Evolutionary conservation across 2,113 vertebrate genomes (phyloP).

Genomic region (Eretmodus cyanostictus): DNA sequence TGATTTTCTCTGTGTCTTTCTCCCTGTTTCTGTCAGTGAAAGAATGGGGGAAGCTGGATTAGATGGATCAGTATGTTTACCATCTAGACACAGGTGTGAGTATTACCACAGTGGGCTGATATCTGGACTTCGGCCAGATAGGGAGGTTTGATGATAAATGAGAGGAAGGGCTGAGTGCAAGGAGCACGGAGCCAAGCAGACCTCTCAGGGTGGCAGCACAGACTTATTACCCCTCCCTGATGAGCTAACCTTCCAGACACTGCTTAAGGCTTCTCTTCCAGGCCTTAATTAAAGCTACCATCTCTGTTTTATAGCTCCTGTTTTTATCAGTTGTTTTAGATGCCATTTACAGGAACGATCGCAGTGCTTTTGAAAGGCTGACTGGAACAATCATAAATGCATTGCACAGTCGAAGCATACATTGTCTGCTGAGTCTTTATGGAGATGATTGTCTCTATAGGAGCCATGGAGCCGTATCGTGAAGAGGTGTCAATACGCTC

Average conservation of each 20-base stretch:
- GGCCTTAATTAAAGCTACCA: constrained; percentile 10
- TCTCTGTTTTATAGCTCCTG: background rate
- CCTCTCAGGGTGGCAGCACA: background rate
- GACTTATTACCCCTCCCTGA: constrained; percentile 36
- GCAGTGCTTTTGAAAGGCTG: background rate
- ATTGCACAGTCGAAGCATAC: background rate
- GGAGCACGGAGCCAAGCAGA: constrained; percentile 16
- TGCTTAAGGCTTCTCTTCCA: constrained; percentile 6
- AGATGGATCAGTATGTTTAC: constrained; percentile 37
- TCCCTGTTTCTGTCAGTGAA: background rate
- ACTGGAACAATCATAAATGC: background rate
- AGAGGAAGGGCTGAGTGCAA: constrained; percentile 14
- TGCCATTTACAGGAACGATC: background rate
- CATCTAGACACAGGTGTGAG: constrained; percentile 33
- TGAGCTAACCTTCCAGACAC: constrained; percentile 23
- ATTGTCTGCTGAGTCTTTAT: background rate
- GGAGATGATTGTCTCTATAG: background rate
- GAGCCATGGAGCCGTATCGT: background rate
- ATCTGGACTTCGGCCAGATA: constrained; percentile 20
- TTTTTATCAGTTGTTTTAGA: background rate
- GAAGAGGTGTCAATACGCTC: background rate
- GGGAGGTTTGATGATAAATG: constrained; percentile 29
- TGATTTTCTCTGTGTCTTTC: background rate
- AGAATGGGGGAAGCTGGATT: background rate
- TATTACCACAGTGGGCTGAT: background rate